Evolutionary conservation across 2,113 vertebrate species (phyloP), one percentile per base, ranked within the genome.

Genomic region (Coturnix japonica): DNA sequence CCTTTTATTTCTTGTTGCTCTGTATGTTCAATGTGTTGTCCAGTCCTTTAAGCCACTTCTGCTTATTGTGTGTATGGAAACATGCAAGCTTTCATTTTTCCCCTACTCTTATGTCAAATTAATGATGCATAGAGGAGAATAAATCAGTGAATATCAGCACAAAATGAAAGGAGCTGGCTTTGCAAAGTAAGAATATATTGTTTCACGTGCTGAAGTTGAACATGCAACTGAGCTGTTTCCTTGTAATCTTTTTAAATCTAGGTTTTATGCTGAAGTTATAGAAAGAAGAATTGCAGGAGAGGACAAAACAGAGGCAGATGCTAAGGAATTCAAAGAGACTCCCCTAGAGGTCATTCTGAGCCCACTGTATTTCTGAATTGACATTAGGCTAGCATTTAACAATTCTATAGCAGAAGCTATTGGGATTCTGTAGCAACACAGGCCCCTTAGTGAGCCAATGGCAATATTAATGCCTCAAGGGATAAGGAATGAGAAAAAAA

Each of bases 81-180:
- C 3, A 1, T 28, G 13, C 12, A 43, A 65, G 59, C 44, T 91
- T 72, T 91, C 31, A 33, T 66, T 82, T 77, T 75, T 76, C 71
- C 56, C 72, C 39, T 53, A 44, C 43, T 64, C 35, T 56, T 77
- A 59, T 2, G 3, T 41, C 43, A 70, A 85, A 80, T 79, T 19
- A 72, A 3, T 75, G 64, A 65, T 43, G 63, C 33, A 5, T 4
- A 33, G 16, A 64, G 75, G 31, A 61, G 19, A 57, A 43, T 71
- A 65, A 65, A 72, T 70, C 61, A 53, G 11, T 78, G 49, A 72
- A n/a, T 46, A 22, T 65, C 66, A 84, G 59, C 49, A 13, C 41
- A 66, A 64, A 91, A 41, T 60, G 22, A 31, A 85, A 82, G 57
- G 17, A 90, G 71, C 73, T 95, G 90, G 67, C 49, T 81, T 66